Conservation (phyloP, 2,888 invertebrate species). For the Parasteatoda lunata region DNA sequence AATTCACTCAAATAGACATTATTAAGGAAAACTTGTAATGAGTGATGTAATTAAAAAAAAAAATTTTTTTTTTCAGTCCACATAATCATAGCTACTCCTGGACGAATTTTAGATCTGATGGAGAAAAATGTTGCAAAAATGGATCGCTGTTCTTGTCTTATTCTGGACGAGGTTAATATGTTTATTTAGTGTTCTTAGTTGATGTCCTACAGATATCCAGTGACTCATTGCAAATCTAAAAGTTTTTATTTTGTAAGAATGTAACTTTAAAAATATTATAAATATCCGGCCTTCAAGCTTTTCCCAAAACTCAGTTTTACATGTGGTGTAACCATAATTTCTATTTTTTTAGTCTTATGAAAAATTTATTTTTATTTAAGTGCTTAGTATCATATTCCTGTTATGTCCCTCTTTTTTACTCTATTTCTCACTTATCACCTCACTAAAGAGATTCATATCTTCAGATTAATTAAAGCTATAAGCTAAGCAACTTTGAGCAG, state of each 20-base stretch:
- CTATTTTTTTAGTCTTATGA: no score
- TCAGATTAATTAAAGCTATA: no score
- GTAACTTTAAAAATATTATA: not conserved
- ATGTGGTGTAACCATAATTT: no score
- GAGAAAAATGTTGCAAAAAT: constrained; percentile 96
- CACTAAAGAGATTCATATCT: no score
- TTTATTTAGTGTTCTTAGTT: not conserved
- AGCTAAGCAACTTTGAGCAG: no score
- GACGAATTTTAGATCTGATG: constrained; percentile 99
- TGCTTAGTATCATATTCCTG: no score
- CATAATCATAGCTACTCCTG: constrained; percentile 98
- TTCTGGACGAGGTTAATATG: constrained; percentile 87
- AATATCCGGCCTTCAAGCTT: no score
- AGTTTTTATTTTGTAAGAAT: not conserved
- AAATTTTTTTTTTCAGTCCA: constrained; percentile 81
- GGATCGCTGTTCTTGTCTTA: constrained; percentile 96
- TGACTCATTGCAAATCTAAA: not conserved
- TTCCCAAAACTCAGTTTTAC: no score
- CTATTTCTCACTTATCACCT: no score
- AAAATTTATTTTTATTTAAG: no score
- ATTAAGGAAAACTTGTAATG: not conserved
- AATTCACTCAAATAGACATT: constrained; percentile 68
- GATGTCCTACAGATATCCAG: not conserved
- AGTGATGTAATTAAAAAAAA: not conserved
- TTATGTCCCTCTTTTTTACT: no score